Conservation (phyloP, 2,113 vertebrate species). For the Spizaetus ornatus region DNA sequence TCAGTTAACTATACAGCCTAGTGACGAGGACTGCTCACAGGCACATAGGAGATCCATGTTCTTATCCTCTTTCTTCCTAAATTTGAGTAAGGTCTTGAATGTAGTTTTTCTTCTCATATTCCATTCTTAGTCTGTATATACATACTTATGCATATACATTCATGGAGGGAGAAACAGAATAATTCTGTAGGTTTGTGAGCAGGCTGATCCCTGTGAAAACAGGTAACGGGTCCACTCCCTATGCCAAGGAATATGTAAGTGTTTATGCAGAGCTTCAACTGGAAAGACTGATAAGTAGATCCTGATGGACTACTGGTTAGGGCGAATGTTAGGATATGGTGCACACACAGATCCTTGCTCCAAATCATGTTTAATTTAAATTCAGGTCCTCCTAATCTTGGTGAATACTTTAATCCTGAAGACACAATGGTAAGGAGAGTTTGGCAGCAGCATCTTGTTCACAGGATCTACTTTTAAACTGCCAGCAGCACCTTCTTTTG, state of each 20-base stretch:
- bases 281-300: not conserved
- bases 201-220: not conserved
- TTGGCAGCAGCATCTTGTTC: not conserved
- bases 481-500: not conserved
- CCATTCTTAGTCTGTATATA: not conserved
- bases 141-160: fast-evolving
- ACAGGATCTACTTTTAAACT: not conserved
- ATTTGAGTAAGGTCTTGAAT: not conserved
- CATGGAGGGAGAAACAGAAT: not conserved
- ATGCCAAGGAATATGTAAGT: not conserved
- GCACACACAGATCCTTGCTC: not conserved
- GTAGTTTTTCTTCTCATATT: not conserved
- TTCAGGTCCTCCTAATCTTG: not conserved
- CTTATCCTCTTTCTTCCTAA: not conserved
- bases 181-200: not conserved
- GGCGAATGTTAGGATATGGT: not conserved
- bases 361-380: not conserved
- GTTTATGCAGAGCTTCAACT: not conserved
- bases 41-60: not conserved
- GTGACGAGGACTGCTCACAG: not conserved
- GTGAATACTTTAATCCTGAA: not conserved
- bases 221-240: not conserved
- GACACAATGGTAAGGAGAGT: not conserved
- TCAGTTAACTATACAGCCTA: not conserved
- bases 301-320: not conserved